Conservation (phyloP, 2,888 invertebrate genomes). For the Tinea semifulvella region DNA sequence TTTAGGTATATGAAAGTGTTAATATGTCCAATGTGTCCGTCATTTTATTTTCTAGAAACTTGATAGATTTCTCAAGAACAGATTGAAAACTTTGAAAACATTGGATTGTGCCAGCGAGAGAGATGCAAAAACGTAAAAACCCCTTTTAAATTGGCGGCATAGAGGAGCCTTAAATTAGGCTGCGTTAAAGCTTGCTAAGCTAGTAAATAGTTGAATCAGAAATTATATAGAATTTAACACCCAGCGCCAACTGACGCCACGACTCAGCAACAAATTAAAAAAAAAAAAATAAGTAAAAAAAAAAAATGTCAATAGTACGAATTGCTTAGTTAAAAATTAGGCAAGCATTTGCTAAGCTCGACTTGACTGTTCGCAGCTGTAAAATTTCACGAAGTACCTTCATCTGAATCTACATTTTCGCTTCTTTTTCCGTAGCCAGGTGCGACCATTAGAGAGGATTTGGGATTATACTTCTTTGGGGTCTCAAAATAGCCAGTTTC, state of each 20-base stretch:
- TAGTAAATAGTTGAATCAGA: no score
- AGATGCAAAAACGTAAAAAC: no score
- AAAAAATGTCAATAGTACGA: background rate
- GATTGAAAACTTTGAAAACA: no score
- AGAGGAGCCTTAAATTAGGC: background rate
- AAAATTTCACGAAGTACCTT: conserved; percentile 37
- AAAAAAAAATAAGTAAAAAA: background rate
- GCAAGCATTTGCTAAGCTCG: conserved; percentile 5
- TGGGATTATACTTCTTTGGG: conserved; percentile 36
- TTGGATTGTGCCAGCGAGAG: no score
- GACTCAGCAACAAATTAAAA: no score
- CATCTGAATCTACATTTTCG: conserved; percentile 35
- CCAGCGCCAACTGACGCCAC: no score
- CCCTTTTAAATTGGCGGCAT: no score
- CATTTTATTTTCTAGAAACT: no score
- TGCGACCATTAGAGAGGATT: conserved; percentile 42
- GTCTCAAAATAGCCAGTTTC: conserved; percentile 25
- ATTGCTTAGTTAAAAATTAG: background rate
- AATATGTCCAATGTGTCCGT: no score
- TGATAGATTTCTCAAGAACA: no score
- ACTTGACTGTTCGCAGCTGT: background rate
- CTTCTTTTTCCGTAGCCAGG: conserved; percentile 50
- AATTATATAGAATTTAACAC: no score
- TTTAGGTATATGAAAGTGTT: no score
- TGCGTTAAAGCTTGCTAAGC: conserved; percentile 7